Conservation (phyloP, 2,888 invertebrate genomes). For the Diploptera punctata region DNA sequence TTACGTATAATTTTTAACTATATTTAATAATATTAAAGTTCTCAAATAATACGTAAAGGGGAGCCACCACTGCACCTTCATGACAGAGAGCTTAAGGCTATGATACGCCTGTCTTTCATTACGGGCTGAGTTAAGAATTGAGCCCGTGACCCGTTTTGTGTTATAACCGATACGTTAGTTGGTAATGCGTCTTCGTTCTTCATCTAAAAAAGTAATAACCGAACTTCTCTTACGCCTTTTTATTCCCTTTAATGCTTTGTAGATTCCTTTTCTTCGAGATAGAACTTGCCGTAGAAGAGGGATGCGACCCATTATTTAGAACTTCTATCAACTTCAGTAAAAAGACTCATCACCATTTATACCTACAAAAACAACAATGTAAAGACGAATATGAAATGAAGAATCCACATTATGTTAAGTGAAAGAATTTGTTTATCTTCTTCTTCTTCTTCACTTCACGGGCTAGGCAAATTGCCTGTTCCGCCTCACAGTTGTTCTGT, state of each 20-base stretch:
- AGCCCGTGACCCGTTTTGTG: background rate
- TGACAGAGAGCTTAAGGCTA: background rate
- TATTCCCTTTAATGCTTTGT: background rate
- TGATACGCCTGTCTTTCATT: conserved; percentile 3
- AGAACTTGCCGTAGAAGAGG: background rate
- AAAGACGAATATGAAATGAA: too few species aligned
- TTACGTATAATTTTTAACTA: too few species aligned
- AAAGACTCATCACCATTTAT: too few species aligned
- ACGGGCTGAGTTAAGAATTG: background rate
- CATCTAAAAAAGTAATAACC: background rate
- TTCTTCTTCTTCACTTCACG: too few species aligned
- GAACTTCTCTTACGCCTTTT: background rate
- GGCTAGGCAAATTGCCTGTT: too few species aligned
- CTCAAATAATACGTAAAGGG: too few species aligned
- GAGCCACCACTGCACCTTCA: background rate
- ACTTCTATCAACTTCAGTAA: background rate
- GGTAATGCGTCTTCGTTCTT: background rate
- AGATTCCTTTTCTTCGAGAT: background rate
- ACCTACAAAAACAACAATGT: too few species aligned
- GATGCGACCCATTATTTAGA: background rate
- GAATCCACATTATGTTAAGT: too few species aligned
- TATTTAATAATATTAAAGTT: too few species aligned
- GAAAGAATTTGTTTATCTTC: too few species aligned
- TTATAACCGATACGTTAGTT: background rate
- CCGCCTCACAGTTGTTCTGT: too few species aligned